A percentile compares a stretch with the other conserved stretches of the same genome.
Evolutionary conservation across 2,888 invertebrate species (phyloP).

Genomic region (Thera britannica): DNA sequence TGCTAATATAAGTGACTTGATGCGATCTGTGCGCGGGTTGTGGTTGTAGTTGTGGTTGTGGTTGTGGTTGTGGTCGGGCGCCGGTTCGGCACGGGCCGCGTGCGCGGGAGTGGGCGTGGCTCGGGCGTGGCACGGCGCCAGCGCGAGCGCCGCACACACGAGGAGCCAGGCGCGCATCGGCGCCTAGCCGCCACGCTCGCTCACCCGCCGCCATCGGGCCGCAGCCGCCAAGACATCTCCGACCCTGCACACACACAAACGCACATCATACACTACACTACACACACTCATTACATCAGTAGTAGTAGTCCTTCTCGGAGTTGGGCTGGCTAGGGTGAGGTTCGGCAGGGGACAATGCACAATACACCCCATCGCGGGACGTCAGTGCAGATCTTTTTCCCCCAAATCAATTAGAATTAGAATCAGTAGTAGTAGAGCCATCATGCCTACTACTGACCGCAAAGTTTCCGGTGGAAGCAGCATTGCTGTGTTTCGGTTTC

Average conservation of each 20-base stretch:
- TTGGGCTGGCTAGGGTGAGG: too few relatives aligned
- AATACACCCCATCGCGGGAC: too few relatives aligned
- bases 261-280: too few relatives aligned
- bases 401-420: too few relatives aligned
- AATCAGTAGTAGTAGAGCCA: too few relatives aligned
- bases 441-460: too few relatives aligned
- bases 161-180: constrained; percentile 80
- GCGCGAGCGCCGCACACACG: constrained; percentile 81
- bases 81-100: constrained; percentile 35
- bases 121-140: constrained; percentile 73
- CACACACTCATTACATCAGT: too few relatives aligned
- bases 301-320: too few relatives aligned
- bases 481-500: too few relatives aligned
- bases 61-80: constrained; percentile 39
- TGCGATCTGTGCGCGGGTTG: constrained; percentile 58
- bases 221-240: constrained; percentile 77
- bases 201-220: constrained; percentile 79
- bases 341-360: too few relatives aligned
- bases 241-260: constrained; percentile 55
- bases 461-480: too few relatives aligned
- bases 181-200: constrained; percentile 75
- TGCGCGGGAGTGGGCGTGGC: constrained; percentile 56
- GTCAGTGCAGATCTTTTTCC: too few relatives aligned
- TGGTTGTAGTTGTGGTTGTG: constrained; percentile 46
- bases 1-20: constrained; percentile 71